Evolutionary conservation across 2,888 invertebrate genomes (phyloP).

Genomic region (Dione juno): DNA sequence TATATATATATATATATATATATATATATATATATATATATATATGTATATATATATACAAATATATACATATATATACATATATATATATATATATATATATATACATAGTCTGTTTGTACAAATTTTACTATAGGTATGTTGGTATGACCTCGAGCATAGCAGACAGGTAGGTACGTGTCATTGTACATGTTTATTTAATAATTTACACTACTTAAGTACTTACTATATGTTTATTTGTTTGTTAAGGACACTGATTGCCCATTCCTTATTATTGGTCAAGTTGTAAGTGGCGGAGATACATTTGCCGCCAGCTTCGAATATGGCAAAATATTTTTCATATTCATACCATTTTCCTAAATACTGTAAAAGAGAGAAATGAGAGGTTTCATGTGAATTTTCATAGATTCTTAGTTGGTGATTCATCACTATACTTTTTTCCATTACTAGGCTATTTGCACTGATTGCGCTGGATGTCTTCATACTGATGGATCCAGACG

Average conservation of each 20-base stretch:
- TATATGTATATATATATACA: too few species aligned
- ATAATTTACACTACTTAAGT: background rate
- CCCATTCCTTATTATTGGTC: constrained; percentile 54
- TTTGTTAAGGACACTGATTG: constrained; percentile 75
- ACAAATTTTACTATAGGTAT: background rate
- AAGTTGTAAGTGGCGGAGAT: constrained; percentile 86
- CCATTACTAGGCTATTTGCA: too few species aligned
- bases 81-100: too few species aligned
- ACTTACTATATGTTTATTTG: constrained; percentile 76
- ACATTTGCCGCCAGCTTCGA: constrained; percentile 89
- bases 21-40: too few species aligned
- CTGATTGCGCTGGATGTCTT: too few species aligned
- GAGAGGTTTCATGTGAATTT: too few species aligned
- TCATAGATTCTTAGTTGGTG: too few species aligned
- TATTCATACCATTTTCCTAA: constrained; percentile 91
- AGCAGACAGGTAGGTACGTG: background rate
- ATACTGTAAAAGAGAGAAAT: constrained; percentile 79
- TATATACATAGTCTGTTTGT: background rate
- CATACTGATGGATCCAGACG: too few species aligned
- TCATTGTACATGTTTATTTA: background rate
- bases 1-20: too few species aligned
- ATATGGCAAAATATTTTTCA: constrained; percentile 89
- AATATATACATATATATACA: too few species aligned
- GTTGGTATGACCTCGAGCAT: background rate
- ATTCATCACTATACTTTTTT: too few species aligned